A percentile compares a stretch with the other conserved stretches of the same genome.
These are phyloP conservation scores for Phenganax subtilis DNA, from an alignment of 92 coral and sea anemone genomes.

Conservation along the genomic window DNA sequence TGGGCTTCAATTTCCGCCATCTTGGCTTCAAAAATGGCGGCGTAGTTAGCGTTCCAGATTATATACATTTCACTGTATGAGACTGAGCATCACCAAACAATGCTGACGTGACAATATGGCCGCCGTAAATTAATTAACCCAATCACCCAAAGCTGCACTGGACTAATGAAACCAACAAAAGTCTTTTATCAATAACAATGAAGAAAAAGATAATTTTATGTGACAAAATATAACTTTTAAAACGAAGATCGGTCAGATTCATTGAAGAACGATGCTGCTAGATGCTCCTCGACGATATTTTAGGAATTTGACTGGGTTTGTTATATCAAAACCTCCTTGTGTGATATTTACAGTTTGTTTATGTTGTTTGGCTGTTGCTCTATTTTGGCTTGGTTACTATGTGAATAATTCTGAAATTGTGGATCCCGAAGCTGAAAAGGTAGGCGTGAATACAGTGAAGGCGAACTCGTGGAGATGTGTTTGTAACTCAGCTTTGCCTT, in stretches of 20 bases:
- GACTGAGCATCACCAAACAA: background rate
- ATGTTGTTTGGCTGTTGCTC: slow-evolving; percentile 77
- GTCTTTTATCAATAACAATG: background rate
- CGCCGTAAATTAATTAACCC: background rate
- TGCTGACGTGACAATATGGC: slow-evolving; percentile 22
- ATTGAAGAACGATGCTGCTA: background rate
- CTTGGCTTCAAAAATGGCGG: too few relatives aligned
- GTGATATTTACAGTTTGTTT: slow-evolving; percentile 77
- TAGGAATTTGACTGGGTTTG: slow-evolving; percentile 76
- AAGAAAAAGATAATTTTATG: background rate
- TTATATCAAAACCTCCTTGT: slow-evolving; percentile 79
- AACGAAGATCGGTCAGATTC: background rate
- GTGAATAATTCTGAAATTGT: slow-evolving; percentile 55
- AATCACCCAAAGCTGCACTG: too few relatives aligned
- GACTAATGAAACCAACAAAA: background rate
- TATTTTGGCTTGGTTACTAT: slow-evolving; percentile 77
- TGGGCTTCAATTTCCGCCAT: too few relatives aligned
- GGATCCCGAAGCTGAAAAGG: slow-evolving; percentile 45
- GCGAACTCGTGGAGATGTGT: background rate
- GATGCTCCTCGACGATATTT: slow-evolving; percentile 32
- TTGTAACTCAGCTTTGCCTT: background rate
- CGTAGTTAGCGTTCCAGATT: too few relatives aligned
- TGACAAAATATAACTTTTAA: background rate
- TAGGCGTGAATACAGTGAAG: background rate
- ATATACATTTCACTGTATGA: background rate